Conservation (phyloP, 2,113 vertebrate species). For the Tauraco erythrolophus region DNA sequence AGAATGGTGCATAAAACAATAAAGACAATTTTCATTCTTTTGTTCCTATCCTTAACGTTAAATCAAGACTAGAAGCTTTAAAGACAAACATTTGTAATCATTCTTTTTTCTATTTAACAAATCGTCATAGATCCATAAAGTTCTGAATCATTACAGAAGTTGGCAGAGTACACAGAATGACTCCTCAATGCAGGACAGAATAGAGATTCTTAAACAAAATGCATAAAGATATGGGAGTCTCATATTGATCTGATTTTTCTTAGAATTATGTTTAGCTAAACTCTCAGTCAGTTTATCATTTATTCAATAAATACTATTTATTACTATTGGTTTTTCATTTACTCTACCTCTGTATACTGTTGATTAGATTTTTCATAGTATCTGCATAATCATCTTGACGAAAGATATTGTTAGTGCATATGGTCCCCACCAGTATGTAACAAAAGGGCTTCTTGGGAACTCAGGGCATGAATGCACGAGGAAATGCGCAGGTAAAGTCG, state of each 20-base stretch:
- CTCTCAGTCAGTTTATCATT: background rate
- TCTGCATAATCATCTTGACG: background rate
- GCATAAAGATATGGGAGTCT: background rate
- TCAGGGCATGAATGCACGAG: accelerated
- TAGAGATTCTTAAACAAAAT: background rate
- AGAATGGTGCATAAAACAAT: background rate
- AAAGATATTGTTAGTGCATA: background rate
- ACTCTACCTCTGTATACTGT: background rate
- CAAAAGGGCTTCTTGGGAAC: background rate
- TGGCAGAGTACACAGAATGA: background rate
- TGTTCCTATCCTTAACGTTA: background rate
- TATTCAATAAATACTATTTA: conserved; percentile 1
- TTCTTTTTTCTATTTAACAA: background rate
- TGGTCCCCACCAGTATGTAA: background rate
- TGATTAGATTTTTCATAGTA: background rate
- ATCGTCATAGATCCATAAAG: background rate
- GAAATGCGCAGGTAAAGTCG: background rate
- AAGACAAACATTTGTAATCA: background rate
- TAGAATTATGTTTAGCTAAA: background rate
- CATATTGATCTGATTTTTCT: background rate
- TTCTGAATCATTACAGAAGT: background rate
- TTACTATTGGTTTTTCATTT: conserved; percentile 6
- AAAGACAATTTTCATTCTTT: background rate
- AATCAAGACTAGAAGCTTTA: background rate
- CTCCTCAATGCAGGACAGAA: background rate